Evolutionary conservation across 2,797 vertebrate species (phyloP), one percentile per base, ranked within the genome.

Genomic region (Acanthiza pusilla): DNA sequence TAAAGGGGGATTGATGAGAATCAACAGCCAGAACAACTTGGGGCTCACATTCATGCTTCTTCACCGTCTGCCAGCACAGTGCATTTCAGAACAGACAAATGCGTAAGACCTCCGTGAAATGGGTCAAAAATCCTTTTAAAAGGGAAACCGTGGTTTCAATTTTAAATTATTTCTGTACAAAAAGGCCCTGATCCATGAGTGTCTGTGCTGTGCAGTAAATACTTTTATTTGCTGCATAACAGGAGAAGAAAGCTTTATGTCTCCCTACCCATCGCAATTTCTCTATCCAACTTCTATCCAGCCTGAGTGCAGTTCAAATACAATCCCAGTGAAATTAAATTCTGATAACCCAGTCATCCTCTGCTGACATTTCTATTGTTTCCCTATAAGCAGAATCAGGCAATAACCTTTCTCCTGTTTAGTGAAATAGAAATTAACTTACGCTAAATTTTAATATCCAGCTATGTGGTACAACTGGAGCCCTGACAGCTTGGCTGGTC

Each of bases 361-460:
- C 34, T 70, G 22, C 79, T 50, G 40, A 54, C 27, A 61, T 94
- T 83, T 87, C 77, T 89, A 15, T 58, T 72, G 54, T 89, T 91
- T 89, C 47, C 20, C 22, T 80, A 15, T 68, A 81, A 84, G 62
- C 43, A 89, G 62, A 7, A 91, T 83, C 62, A 84, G 26, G 21
- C 62, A 95, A 85, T 83, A 89, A 80, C 27, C 27, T n/a, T 71
- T 84, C 40, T 89, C n/a, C 51, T 68, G 40, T 60, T 91, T 57
- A 54, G 62, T 78, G 73, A 77, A 91, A 77, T 50, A 87, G 85
- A 76, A 96, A 87, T 88, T 19, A 85, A 85, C 34, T 81, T 17
- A 55, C 60, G 30, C 68, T 89, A 70, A 72, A 80, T 92, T 93
- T 89, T 89, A 93, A 34, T 92, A 88, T 76, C 62, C 47, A 89